Conservation (phyloP, 2,888 invertebrate genomes). For the Caenorhabditis japonica region DNA sequence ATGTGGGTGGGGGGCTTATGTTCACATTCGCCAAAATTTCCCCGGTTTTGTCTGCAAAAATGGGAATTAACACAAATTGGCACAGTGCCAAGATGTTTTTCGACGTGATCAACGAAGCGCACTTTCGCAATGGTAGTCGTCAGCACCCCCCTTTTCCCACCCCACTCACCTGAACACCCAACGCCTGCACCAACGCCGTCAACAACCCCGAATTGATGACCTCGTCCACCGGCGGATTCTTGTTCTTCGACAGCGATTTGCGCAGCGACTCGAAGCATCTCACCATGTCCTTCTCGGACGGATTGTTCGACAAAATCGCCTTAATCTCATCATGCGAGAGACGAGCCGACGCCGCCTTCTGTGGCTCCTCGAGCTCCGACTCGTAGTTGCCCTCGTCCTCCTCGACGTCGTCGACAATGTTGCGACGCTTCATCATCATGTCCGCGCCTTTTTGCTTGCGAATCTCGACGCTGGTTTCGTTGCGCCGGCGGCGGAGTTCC, state of each 20-base stretch:
- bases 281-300: conserved; percentile 63
- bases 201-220: conserved; percentile 89
- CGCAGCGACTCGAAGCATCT: conserved; percentile 79
- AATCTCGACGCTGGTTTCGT: conserved; percentile 89
- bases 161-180: conserved; percentile 78
- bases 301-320: conserved; percentile 62
- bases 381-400: conserved; percentile 40
- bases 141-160: no score
- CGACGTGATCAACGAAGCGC: no score
- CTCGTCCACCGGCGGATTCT: conserved; percentile 90
- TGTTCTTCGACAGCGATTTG: conserved; percentile 89
- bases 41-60: no score
- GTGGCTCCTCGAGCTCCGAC: conserved; percentile 24
- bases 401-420: conserved; percentile 61
- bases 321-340: conserved; percentile 62
- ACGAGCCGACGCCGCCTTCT: conserved; percentile 17
- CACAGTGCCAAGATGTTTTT: no score
- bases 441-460: conserved; percentile 94
- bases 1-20: no score
- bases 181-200: conserved; percentile 86
- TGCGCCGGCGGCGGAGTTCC: conserved; percentile 86
- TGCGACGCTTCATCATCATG: conserved; percentile 85
- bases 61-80: no score
- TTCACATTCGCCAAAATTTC: no score
- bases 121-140: no score